Percentiles rank a stretch among this genome's conserved stretches.
These are phyloP conservation scores for Rhadinocentrus ornatus DNA, from an alignment of 2,797 vertebrate genomes.

Conservation along the genomic window DNA sequence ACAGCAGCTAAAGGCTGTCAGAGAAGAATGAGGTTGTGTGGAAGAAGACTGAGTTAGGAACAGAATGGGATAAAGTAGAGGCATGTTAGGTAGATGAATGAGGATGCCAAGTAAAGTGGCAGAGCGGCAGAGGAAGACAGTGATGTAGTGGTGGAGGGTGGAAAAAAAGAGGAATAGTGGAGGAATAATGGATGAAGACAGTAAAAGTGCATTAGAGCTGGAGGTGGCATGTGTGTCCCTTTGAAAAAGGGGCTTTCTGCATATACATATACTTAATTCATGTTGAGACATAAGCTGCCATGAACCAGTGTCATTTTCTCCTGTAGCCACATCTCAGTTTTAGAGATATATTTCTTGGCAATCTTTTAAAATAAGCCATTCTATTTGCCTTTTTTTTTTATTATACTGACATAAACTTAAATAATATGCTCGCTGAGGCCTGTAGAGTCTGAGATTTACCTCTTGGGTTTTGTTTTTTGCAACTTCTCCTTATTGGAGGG, in stretches of 20 bases:
- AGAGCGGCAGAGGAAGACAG: conserved; percentile 72
- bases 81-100: conserved; percentile 70
- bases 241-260: conserved; percentile 21
- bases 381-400: background rate
- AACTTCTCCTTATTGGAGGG: background rate
- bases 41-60: conserved; percentile 70
- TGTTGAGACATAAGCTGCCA: conserved; percentile 42
- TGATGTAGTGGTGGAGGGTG: conserved; percentile 78
- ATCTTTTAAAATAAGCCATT: background rate
- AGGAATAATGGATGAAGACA: conserved; percentile 86
- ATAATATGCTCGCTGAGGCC: background rate
- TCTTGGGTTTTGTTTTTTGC: no score
- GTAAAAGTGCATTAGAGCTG: conserved; percentile 84
- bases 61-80: conserved; percentile 48
- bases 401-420: background rate
- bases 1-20: conserved; percentile 25
- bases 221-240: conserved; percentile 50
- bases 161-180: conserved; percentile 57
- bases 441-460: no score
- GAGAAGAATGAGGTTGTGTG: conserved; percentile 52
- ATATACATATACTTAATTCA: conserved; percentile 44
- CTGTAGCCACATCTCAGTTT: conserved; percentile 26
- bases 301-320: conserved; percentile 35
- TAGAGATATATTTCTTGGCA: background rate
- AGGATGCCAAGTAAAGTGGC: conserved; percentile 68